phyloP scores from a whole-genome alignment of 2,888 invertebrate genomes.

The Tetragnatha montana region DNA sequence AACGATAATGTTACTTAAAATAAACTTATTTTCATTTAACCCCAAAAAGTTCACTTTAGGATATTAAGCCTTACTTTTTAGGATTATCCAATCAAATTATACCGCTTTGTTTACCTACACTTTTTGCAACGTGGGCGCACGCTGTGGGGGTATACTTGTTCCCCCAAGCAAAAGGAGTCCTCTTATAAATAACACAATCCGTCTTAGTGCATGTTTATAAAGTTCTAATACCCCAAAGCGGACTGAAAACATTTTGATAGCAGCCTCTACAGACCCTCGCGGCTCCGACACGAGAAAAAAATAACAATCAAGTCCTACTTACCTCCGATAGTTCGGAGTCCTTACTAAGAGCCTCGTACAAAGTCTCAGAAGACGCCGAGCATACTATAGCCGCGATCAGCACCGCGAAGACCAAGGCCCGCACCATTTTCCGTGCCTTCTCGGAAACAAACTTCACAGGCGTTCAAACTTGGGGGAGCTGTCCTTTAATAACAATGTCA shows the following conservation, averaged over 20 bases:
- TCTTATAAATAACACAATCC: too few relatives aligned
- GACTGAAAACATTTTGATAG: conserved; percentile 61
- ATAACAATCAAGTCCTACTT: conserved; percentile 15
- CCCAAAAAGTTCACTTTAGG: too few relatives aligned
- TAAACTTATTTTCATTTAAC: too few relatives aligned
- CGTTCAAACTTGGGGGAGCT: conserved; percentile 52
- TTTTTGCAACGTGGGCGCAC: too few relatives aligned
- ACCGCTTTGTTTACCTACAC: too few relatives aligned
- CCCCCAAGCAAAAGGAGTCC: too few relatives aligned
- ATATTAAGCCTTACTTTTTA: too few relatives aligned
- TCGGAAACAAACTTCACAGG: conserved; percentile 60
- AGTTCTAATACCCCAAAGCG: background rate
- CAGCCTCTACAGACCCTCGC: conserved; percentile 12
- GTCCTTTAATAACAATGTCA: conserved; percentile 68
- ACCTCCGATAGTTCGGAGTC: conserved; percentile 60
- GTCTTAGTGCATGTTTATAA: background rate
- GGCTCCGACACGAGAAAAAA: background rate
- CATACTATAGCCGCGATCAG: conserved; percentile 36
- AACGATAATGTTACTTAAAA: too few relatives aligned
- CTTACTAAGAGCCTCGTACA: conserved; percentile 62
- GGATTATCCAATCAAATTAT: too few relatives aligned
- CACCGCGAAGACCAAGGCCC: conserved; percentile 42
- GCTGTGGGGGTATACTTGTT: too few relatives aligned
- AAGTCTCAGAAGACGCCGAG: conserved; percentile 47
- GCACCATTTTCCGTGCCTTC: conserved; percentile 41